Evolutionary conservation across 2,113 vertebrate species (phyloP).

Genomic region (Butorides virescens): DNA sequence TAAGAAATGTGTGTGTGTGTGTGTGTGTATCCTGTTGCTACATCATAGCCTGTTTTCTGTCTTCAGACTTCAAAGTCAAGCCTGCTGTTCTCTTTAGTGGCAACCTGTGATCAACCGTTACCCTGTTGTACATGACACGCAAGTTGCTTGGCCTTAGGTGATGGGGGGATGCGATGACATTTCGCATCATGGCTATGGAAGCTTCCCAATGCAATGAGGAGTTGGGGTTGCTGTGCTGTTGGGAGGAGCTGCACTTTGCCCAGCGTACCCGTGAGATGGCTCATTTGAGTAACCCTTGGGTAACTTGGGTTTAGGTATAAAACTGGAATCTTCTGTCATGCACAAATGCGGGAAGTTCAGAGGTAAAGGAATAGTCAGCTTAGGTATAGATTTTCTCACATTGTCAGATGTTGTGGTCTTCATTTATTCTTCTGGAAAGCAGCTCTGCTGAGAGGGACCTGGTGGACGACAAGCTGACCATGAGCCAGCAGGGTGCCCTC

Average conservation of each 20-base stretch:
- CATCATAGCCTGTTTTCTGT: background rate
- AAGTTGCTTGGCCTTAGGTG: background rate
- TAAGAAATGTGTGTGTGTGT: no score
- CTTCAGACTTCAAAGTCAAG: background rate
- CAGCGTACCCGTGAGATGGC: fast-evolving
- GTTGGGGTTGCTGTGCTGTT: background rate
- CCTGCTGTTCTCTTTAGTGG: background rate
- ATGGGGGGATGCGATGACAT: fast-evolving
- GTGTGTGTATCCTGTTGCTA: background rate
- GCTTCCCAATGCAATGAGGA: background rate
- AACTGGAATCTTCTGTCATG: background rate
- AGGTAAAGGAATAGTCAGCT: background rate
- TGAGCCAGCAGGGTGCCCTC: no score
- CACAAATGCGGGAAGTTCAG: background rate
- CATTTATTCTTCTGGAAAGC: background rate
- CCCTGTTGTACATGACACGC: background rate
- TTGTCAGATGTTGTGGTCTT: background rate
- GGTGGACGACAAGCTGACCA: no score
- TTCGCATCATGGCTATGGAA: background rate
- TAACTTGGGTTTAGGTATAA: background rate
- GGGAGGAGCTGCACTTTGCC: background rate
- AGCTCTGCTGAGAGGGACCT: no score
- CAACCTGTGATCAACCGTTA: fast-evolving
- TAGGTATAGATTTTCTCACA: background rate
- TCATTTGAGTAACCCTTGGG: background rate